phyloP scores from a whole-genome alignment of 1,140 invertebrate species.

The Heliconius congener region DNA sequence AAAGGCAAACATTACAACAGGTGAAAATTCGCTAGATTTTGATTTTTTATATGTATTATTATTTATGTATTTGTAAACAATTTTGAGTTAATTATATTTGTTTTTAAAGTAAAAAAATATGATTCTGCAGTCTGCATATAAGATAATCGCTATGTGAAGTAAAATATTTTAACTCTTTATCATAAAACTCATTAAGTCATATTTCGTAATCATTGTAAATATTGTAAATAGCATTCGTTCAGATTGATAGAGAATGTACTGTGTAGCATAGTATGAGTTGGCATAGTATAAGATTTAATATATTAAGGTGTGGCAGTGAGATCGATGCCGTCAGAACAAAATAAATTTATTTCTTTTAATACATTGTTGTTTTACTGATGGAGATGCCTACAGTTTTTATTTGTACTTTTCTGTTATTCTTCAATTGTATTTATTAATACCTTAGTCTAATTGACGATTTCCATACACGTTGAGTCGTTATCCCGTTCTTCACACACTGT shows the following conservation, averaged over 20 bases:
- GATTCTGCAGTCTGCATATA: neutral
- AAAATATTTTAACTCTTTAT: neutral
- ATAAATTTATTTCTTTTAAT: conserved; percentile 77
- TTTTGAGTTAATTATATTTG: neutral
- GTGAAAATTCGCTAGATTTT: neutral
- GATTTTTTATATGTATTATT: neutral
- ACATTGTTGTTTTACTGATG: conserved; percentile 57
- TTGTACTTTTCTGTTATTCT: conserved; percentile 17
- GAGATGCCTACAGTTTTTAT: neutral
- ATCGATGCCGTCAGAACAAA: conserved; percentile 66
- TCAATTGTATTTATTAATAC: conserved; percentile 37
- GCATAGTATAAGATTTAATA: conserved; percentile 28
- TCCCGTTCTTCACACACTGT: too few relatives aligned
- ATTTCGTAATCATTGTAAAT: conserved; percentile 44
- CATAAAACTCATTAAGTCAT: neutral
- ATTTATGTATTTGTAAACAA: neutral
- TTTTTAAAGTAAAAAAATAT: neutral
- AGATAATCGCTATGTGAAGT: neutral
- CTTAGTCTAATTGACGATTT: conserved; percentile 39
- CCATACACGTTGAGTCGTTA: too few relatives aligned
- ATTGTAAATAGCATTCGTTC: conserved; percentile 50
- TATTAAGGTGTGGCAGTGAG: conserved; percentile 38
- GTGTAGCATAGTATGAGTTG: conserved; percentile 37
- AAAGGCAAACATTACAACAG: too few relatives aligned
- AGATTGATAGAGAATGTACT: conserved; percentile 32